Evolutionary conservation across 2,888 invertebrate genomes (phyloP).

Genomic region (Parnassius smintheus): DNA sequence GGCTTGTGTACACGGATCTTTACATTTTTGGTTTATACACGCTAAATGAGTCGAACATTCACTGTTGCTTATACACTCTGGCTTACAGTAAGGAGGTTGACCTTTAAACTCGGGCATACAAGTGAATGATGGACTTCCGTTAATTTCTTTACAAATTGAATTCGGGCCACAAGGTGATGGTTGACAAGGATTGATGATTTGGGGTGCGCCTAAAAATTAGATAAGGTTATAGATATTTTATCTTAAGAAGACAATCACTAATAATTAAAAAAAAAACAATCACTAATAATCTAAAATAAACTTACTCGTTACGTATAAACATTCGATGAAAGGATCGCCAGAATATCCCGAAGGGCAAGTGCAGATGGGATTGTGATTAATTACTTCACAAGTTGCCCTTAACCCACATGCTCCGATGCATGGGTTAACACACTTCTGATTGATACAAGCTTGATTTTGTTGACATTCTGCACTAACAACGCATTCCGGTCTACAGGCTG

Average conservation of each 20-base stretch:
- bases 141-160: slow-evolving; percentile 85
- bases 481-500: slow-evolving; percentile 88
- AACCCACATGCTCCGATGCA: slow-evolving; percentile 87
- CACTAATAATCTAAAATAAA: slow-evolving; percentile 16
- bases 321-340: slow-evolving; percentile 84
- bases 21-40: slow-evolving; percentile 87
- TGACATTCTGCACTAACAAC: slow-evolving; percentile 86
- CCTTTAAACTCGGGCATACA: slow-evolving; percentile 86
- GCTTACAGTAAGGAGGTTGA: slow-evolving; percentile 88
- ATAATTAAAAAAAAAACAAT: slow-evolving; percentile 1
- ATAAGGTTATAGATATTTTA: neutral
- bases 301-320: slow-evolving; percentile 66
- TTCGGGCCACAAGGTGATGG: slow-evolving; percentile 92
- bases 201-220: slow-evolving; percentile 48
- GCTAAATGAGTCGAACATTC: slow-evolving; percentile 87
- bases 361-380: slow-evolving; percentile 89
- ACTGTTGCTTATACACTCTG: slow-evolving; percentile 89
- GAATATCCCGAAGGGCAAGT: slow-evolving; percentile 84
- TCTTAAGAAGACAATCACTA: neutral
- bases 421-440: slow-evolving; percentile 87
- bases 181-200: slow-evolving; percentile 83
- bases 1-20: slow-evolving; percentile 86
- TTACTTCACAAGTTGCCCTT: slow-evolving; percentile 83
- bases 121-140: slow-evolving; percentile 87
- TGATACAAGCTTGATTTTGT: slow-evolving; percentile 85